Conservation (phyloP, 2,888 invertebrate genomes). For the Corythucha ciliata region DNA sequence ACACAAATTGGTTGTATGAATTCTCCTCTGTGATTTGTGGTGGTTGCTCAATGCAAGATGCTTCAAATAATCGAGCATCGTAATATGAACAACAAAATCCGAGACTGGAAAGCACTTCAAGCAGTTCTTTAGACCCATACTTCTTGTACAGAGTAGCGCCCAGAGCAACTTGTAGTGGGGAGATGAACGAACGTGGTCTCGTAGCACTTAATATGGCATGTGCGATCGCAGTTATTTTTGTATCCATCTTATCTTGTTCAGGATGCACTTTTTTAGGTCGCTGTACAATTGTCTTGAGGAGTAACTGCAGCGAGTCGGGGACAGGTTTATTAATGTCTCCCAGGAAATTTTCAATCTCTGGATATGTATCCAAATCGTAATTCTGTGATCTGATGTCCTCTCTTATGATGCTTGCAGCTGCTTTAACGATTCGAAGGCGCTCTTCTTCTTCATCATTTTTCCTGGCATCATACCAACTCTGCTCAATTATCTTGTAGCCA, state of each 20-base stretch:
- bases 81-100: background rate
- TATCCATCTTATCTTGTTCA: conserved; percentile 8
- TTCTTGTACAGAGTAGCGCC: conserved; percentile 2
- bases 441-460: background rate
- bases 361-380: background rate
- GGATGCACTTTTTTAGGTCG: background rate
- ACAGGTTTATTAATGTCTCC: background rate
- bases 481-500: conserved; percentile 8
- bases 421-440: background rate
- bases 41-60: background rate
- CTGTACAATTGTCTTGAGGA: conserved; percentile 1
- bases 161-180: conserved; percentile 2
- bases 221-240: conserved; percentile 7
- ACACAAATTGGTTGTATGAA: background rate
- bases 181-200: background rate
- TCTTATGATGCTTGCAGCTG: background rate
- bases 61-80: background rate
- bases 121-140: background rate
- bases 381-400: background rate
- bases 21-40: background rate
- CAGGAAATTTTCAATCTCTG: background rate
- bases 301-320: background rate
- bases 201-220: conserved; percentile 6
- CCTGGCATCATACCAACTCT: conserved; percentile 1
- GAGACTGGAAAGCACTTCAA: background rate